A percentile compares a stretch with the other conserved stretches of the same genome.
phyloP scores from a whole-genome alignment of 2,888 invertebrate species.

The Hyposoter didymator region DNA sequence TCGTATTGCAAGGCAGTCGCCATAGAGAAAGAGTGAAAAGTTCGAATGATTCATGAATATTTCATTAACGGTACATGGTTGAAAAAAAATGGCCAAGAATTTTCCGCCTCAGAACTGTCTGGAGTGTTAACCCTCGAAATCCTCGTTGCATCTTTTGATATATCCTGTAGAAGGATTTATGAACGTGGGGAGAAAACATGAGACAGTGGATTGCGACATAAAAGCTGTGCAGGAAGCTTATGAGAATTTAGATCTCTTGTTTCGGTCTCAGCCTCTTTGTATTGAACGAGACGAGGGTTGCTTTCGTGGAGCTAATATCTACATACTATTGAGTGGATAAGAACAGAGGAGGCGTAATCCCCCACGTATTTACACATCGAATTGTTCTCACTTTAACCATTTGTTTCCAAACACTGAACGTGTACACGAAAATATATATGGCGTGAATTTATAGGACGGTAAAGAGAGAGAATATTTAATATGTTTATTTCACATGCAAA shows the following conservation, averaged over 20 bases:
- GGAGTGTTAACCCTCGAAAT: background rate
- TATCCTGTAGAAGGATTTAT: background rate
- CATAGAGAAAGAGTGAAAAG: too few relatives aligned
- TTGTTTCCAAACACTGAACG: background rate
- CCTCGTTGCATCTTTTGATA: background rate
- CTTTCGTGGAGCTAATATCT: constrained; percentile 36
- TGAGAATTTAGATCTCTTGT: constrained; percentile 53
- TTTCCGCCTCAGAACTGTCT: background rate
- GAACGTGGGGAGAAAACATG: background rate
- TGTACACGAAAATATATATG: background rate
- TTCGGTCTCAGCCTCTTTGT: constrained; percentile 47
- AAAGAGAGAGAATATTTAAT: constrained; percentile 3
- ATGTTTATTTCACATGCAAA: constrained; percentile 43
- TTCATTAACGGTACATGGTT: background rate
- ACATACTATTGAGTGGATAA: background rate
- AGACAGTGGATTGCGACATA: constrained; percentile 10
- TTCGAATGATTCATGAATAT: background rate
- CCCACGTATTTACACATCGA: background rate
- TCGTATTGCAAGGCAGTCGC: too few relatives aligned
- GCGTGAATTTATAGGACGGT: constrained; percentile 11
- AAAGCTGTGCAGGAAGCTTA: constrained; percentile 35
- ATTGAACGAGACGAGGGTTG: constrained; percentile 38
- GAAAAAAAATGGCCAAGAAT: background rate
- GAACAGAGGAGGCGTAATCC: constrained; percentile 1
- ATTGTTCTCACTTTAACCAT: background rate